Percentiles rank a stretch among this genome's conserved stretches.
Conservation (phyloP, 2,888 invertebrate species). For the Dicyrtomina minuta region DNA sequence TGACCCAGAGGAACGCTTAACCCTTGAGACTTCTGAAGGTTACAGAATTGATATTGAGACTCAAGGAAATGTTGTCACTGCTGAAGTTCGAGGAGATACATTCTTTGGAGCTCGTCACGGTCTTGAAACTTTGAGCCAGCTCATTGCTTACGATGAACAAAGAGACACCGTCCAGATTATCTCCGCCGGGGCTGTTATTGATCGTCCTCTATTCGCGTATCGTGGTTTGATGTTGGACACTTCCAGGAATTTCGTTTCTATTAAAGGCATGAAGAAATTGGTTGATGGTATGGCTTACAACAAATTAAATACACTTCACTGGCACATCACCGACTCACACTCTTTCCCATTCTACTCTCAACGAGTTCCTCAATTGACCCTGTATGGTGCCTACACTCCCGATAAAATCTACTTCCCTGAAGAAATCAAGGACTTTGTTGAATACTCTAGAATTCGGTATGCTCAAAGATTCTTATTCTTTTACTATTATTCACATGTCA, state of each 20-base stretch:
- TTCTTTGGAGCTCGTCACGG: slow-evolving; percentile 50
- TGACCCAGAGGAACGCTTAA: slow-evolving; percentile 51
- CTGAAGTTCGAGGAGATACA: slow-evolving; percentile 55
- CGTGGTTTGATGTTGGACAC: slow-evolving; percentile 89
- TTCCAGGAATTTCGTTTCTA: slow-evolving; percentile 77
- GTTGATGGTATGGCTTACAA: slow-evolving; percentile 87
- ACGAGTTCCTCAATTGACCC: slow-evolving; percentile 70
- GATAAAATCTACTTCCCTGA: slow-evolving; percentile 62
- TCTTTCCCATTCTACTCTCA: slow-evolving; percentile 85
- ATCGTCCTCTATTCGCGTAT: slow-evolving; percentile 82
- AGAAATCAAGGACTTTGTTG: slow-evolving; percentile 55
- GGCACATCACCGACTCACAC: slow-evolving; percentile 91
- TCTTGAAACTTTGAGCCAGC: slow-evolving; percentile 66
- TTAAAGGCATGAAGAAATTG: slow-evolving; percentile 68
- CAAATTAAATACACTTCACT: slow-evolving; percentile 91
- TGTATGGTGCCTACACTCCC: slow-evolving; percentile 76
- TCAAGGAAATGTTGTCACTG: slow-evolving; percentile 49
- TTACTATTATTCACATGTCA: too few species aligned
- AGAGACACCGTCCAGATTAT: slow-evolving; percentile 50
- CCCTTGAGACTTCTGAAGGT: slow-evolving; percentile 51
- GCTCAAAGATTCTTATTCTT: slow-evolving; percentile 4
- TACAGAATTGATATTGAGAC: slow-evolving; percentile 52
- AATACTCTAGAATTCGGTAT: slow-evolving; percentile 57
- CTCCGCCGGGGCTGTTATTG: slow-evolving; percentile 58
- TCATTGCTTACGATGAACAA: slow-evolving; percentile 69